Evolutionary conservation across 2,113 vertebrate genomes (phyloP), one percentile per base, ranked within the genome.

Genomic region (Campylorhamphus procurvoides): DNA sequence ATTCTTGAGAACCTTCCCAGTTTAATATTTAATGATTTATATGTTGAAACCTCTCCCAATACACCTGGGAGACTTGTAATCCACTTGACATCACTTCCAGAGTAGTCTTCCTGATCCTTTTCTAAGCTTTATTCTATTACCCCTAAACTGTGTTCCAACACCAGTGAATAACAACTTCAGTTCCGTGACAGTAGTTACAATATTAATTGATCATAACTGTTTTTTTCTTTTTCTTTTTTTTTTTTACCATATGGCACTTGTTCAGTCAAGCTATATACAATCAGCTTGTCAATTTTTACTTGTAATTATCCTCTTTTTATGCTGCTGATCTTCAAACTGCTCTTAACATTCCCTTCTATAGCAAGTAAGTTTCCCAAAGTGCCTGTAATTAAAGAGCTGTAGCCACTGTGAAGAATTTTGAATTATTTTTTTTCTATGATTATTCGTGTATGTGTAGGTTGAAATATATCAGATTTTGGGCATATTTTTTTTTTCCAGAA

Each of bases 401-500:
- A 87, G 12, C 8, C 7, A 24, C 17, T 44, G 12, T 39, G 74
- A 69, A 2, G 10, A 76, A 47, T 12, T 17, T 29, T 56, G 18
- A 62, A 31, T 58, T 29, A 3, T 27, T 87, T 87, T 93, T 93
- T 46, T 7, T 47, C 10, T 53, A 4, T 25, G 11, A 33, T 37
- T 62, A 59, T 62, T 85, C 2, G 10, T 56, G 2, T 13, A 19
- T 12, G 3, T 29, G 1, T 44, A 58, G 29, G 20, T 71, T 23
- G 55, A 92, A 88, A 73, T 24, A 16, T 2, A 42, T 37, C 5
- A 29, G 1, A 5, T 58, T 75, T 89, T 37, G 37, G 19, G 12
- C 8, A 3, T 37, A 18, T 37, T 1, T 1, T 1, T 3, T n/a
- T 60, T 83, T 49, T 60, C 46, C 4, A 18, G 19, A 14, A 23